phyloP scores from a whole-genome alignment of 2,113 vertebrate species.

The Brachypteracias leptosomus region DNA sequence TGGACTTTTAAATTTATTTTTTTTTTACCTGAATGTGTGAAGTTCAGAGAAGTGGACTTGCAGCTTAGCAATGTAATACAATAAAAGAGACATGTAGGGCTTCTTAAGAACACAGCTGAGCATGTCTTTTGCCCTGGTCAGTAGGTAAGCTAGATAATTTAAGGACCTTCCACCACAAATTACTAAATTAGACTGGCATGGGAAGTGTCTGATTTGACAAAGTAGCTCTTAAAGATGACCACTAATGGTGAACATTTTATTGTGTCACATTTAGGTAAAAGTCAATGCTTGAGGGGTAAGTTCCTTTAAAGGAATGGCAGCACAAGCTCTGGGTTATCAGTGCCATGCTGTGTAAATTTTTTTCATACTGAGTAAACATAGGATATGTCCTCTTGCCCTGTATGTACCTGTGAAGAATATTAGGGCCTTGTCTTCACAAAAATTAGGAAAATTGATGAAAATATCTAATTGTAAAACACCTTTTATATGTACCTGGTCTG shows the following conservation, averaged over 20 bases:
- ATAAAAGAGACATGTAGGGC: background rate
- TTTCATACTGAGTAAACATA: background rate
- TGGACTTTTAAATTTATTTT: background rate
- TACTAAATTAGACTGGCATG: background rate
- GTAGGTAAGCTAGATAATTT: background rate
- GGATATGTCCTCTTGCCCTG: background rate
- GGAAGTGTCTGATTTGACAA: background rate
- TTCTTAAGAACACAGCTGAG: background rate
- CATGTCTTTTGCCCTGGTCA: background rate
- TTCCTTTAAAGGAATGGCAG: background rate
- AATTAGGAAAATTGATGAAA: background rate
- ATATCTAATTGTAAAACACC: background rate
- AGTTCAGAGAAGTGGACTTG: background rate
- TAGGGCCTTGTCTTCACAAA: background rate
- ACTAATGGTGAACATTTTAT: background rate
- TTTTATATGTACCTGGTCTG: background rate
- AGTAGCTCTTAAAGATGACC: background rate
- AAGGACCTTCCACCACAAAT: background rate
- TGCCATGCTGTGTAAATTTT: background rate
- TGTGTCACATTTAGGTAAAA: background rate
- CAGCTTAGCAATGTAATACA: background rate
- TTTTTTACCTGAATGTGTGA: background rate
- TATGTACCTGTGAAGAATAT: background rate
- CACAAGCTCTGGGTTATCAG: background rate
- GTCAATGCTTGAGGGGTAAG: background rate